Base-by-base conservation (phyloP, 2,888 invertebrate species). In the Epistrophe grossulariae region DNA sequence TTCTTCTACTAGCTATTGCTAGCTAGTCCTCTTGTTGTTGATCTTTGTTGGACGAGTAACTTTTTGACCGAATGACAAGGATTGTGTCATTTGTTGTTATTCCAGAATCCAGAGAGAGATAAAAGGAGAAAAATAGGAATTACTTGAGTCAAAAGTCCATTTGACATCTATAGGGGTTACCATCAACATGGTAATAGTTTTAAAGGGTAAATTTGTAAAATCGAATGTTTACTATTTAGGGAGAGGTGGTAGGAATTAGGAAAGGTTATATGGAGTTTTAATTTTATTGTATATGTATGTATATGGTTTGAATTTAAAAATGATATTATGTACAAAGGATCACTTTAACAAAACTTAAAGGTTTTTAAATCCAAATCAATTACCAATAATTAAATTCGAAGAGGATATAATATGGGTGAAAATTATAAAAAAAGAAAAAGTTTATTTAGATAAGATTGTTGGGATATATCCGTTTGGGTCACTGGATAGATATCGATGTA, bases 1-100 rank as follows among this genome's bases (percentile, higher is more conserved):
- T 62, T 62, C 62, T 60, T 40, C 40, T 35, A 31, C 6, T 31
- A 31, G 0, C 31, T 31, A 31, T 31, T n/a, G n/a, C 2, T 7
- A 13, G 6, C 35, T 19, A 55, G 55, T 31, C 9, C 62, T 43
- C 24, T 62, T 43, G 43, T 43, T 62, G 62, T 62, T 62, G 62
- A 62, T 62, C 62, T 62, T 62, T 62, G 62, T 24, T 43, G 62
- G 62, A 24, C 24, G 62, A 62, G 62, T 62, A 62, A 62, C 62
- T 62, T 62, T 62, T 43, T 35, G 62, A 62, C 62, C 62, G 15
- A 43, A 24, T 24, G 62, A 62, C 62, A 62, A 15, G 40, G 24
- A 62, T 62, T 62, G 62, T 38, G 38, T 55, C 55, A 55, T 31
- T 55, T 55, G 38, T 19, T 60, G 13, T 38, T 62, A 62, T 62